These are phyloP conservation scores for Pristionchus maxplancki DNA, from an alignment of 2,888 invertebrate genomes.

Conservation along the genomic window DNA sequence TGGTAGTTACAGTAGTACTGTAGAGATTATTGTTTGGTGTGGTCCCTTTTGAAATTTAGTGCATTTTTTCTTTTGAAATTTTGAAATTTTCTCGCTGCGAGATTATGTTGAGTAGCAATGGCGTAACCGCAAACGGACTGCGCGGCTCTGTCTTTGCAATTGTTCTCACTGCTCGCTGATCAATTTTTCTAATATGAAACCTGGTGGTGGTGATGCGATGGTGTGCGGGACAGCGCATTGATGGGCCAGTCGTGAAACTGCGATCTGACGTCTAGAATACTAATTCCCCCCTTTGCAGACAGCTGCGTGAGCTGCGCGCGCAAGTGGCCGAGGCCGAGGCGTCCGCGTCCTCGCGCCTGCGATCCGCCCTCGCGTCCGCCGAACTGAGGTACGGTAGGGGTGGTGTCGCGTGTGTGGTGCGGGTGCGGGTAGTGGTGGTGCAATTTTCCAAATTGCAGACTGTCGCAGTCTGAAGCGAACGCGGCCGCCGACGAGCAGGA, in stretches of 20 bases:
- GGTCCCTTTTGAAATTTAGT: too few relatives aligned
- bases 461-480: constrained; percentile 5
- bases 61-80: too few relatives aligned
- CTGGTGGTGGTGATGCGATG: too few relatives aligned
- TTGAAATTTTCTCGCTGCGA: too few relatives aligned
- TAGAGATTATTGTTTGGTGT: too few relatives aligned
- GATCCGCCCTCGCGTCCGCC: constrained; percentile 19
- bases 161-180: too few relatives aligned
- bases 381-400: constrained; percentile 17
- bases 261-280: too few relatives aligned
- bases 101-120: background rate
- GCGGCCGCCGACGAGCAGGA: constrained; percentile 44
- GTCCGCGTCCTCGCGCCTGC: constrained; percentile 1
- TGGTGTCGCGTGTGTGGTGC: background rate
- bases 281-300: background rate
- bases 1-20: too few relatives aligned
- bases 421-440: background rate
- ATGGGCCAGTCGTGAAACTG: too few relatives aligned
- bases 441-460: background rate
- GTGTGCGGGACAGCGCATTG: too few relatives aligned
- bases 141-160: background rate
- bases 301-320: constrained; percentile 34
- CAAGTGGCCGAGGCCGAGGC: constrained; percentile 42
- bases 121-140: background rate
- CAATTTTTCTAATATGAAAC: too few relatives aligned